phyloP scores from a whole-genome alignment of 2,797 vertebrate genomes.

The Coregonus suidteri region DNA sequence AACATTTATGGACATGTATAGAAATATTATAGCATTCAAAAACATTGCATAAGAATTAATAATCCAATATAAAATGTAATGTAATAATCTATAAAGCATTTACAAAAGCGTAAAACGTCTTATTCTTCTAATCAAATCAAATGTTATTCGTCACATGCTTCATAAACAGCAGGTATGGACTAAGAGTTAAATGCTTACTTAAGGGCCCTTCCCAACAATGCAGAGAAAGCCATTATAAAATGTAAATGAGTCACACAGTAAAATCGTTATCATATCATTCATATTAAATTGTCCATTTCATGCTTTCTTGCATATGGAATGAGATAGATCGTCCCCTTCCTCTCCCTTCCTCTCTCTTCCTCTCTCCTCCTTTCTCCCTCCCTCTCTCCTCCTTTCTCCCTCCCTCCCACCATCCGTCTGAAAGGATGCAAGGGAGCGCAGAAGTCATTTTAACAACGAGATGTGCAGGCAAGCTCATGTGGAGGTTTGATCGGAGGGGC shows the following conservation, averaged over 20 bases:
- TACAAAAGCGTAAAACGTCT: background rate
- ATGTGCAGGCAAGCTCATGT: background rate
- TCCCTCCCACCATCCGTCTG: background rate
- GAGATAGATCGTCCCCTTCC: too few relatives aligned
- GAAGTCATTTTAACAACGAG: background rate
- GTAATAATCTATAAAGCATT: too few relatives aligned
- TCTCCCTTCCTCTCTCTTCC: too few relatives aligned
- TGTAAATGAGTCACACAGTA: background rate
- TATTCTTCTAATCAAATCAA: too few relatives aligned
- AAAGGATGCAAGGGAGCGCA: constrained; percentile 2
- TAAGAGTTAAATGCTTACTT: too few relatives aligned
- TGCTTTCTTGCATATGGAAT: background rate
- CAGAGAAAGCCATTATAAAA: background rate
- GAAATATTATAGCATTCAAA: too few relatives aligned
- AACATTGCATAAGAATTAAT: too few relatives aligned
- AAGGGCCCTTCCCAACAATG: background rate
- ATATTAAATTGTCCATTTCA: background rate
- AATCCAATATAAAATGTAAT: too few relatives aligned
- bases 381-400: background rate
- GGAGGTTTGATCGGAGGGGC: background rate
- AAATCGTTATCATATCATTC: background rate
- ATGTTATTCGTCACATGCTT: too few relatives aligned
- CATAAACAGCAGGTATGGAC: too few relatives aligned
- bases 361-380: too few relatives aligned
- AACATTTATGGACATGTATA: too few relatives aligned